phyloP scores from a whole-genome alignment of 2,113 vertebrate species.

The Saccopteryx leptura region DNA sequence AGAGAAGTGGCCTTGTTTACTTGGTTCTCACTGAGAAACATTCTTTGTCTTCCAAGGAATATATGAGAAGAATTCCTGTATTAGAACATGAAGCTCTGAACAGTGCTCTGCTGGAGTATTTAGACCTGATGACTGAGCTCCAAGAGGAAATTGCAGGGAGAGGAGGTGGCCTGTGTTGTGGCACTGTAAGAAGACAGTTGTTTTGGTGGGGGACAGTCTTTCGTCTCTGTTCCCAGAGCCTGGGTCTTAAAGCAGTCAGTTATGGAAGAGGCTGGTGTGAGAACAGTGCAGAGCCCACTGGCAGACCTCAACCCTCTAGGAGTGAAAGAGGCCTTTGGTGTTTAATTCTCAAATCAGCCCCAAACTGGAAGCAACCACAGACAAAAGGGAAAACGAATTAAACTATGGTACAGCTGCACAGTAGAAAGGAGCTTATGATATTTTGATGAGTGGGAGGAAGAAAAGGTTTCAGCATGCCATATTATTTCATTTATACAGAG shows the following conservation, averaged over 20 bases:
- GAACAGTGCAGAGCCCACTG: not conserved
- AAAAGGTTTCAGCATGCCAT: not conserved
- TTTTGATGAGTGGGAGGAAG: not conserved
- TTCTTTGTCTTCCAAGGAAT: conserved; percentile 53
- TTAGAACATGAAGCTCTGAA: not conserved
- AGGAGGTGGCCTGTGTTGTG: rapidly evolving
- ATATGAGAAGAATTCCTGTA: not conserved
- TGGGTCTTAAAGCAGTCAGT: rapidly evolving
- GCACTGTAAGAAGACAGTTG: not conserved
- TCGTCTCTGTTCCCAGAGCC: not conserved
- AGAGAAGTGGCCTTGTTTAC: conserved; percentile 17
- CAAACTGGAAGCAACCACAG: not conserved
- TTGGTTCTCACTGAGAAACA: not conserved
- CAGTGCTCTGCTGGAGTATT: not conserved
- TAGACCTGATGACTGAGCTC: rapidly evolving
- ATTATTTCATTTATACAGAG: not conserved
- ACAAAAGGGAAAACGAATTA: not conserved
- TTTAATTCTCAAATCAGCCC: not conserved
- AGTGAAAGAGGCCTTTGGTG: not conserved
- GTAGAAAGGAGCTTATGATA: not conserved
- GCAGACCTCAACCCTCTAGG: not conserved
- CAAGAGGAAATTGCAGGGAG: not conserved
- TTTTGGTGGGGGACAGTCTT: not conserved
- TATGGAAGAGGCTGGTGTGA: not conserved
- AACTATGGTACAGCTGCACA: not conserved